phyloP scores from a whole-genome alignment of 2,888 invertebrate genomes.

The Piscicola geometra region DNA sequence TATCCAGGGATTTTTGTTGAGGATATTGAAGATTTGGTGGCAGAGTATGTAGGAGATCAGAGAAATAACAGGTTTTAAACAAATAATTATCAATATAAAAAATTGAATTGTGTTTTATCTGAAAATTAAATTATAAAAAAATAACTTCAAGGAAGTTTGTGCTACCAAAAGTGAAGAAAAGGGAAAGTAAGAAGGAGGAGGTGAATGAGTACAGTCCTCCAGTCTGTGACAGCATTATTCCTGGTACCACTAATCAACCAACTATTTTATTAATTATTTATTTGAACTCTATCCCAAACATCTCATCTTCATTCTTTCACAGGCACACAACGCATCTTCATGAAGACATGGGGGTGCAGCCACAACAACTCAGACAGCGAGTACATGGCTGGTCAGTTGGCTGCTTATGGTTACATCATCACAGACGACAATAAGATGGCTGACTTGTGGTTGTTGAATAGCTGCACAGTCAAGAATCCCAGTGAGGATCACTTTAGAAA shows the following conservation, averaged over 20 bases:
- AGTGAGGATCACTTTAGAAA: constrained; percentile 92
- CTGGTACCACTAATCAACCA: constrained; percentile 35
- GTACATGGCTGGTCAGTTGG: constrained; percentile 94
- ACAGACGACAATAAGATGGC: constrained; percentile 62
- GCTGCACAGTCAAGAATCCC: constrained; percentile 96
- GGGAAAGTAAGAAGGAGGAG: not conserved
- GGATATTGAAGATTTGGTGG: constrained; percentile 19
- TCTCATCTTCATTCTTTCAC: not conserved
- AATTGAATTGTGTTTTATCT: not conserved
- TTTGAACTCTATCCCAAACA: not conserved
- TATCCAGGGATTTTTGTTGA: not conserved
- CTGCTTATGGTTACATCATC: constrained; percentile 78
- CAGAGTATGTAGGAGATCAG: not conserved
- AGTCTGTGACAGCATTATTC: constrained; percentile 42
- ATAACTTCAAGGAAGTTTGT: constrained; percentile 22
- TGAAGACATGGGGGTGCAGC: constrained; percentile 78
- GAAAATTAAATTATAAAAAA: not conserved
- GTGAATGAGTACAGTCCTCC: constrained; percentile 25
- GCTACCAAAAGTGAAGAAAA: constrained; percentile 36
- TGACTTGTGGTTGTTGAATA: constrained; percentile 90
- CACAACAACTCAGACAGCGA: constrained; percentile 97
- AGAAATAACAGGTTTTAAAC: not conserved
- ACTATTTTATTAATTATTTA: not conserved
- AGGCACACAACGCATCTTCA: constrained; percentile 40
- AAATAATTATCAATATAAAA: not conserved